phyloP scores from a whole-genome alignment of 2,888 invertebrate species.

The Brachycybe producta region DNA sequence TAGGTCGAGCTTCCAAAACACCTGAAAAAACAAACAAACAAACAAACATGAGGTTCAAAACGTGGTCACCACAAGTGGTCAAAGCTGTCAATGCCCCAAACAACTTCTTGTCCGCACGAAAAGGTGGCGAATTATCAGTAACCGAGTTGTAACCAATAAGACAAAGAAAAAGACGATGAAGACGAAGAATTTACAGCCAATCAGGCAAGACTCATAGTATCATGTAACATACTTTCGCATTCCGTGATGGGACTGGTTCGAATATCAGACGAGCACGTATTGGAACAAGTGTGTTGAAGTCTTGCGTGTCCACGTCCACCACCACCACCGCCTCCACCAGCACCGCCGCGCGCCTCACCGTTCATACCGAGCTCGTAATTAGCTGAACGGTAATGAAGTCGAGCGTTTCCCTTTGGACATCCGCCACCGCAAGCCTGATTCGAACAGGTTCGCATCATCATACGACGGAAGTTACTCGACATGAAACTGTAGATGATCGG shows the following conservation, averaged over 20 bases:
- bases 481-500: constrained; percentile 30
- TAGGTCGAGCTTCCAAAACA: too few relatives aligned
- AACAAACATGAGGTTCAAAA: too few relatives aligned
- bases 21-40: too few relatives aligned
- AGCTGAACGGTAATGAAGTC: constrained; percentile 9
- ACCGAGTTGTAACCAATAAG: too few relatives aligned
- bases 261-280: constrained; percentile 10
- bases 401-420: background rate
- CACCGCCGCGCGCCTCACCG: constrained; percentile 6
- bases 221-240: constrained; percentile 18
- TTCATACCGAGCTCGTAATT: constrained; percentile 18
- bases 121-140: too few relatives aligned
- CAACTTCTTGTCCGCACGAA: too few relatives aligned
- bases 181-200: too few relatives aligned
- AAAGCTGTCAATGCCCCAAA: too few relatives aligned
- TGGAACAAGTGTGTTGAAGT: constrained; percentile 2
- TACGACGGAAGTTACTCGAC: constrained; percentile 28
- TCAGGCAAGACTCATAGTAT: too few relatives aligned
- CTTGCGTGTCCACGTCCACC: constrained; percentile 1
- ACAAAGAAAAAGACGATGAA: too few relatives aligned
- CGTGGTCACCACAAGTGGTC: too few relatives aligned
- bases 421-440: constrained; percentile 9
- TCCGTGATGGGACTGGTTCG: constrained; percentile 18
- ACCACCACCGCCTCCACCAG: background rate
- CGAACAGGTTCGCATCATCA: constrained; percentile 18